These are phyloP conservation scores for Sitta carolinensis DNA, from an alignment of 2,797 vertebrate species.

Conservation along the genomic window DNA sequence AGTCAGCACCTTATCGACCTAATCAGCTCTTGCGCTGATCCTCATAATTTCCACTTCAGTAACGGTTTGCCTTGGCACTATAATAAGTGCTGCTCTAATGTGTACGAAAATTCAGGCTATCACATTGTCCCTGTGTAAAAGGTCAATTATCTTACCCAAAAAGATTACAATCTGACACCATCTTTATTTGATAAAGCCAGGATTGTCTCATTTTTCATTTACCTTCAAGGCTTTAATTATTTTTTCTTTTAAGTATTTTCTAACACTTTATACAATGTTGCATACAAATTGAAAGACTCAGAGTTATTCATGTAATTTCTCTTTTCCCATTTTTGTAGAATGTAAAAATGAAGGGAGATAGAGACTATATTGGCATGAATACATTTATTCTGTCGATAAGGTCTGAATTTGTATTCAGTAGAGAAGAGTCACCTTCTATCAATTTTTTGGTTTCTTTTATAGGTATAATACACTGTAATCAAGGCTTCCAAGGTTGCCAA, in stretches of 20 bases:
- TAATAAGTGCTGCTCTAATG: neutral
- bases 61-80: neutral
- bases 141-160: neutral
- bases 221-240: neutral
- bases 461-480: neutral
- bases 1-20: neutral
- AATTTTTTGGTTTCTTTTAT: neutral
- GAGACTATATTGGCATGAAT: neutral
- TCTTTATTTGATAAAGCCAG: neutral
- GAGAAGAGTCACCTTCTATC: neutral
- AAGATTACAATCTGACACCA: neutral
- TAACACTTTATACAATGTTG: neutral
- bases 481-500: conserved; percentile 28
- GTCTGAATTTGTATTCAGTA: neutral
- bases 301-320: neutral
- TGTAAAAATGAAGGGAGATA: neutral
- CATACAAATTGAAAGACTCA: neutral
- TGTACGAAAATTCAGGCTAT: neutral
- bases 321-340: neutral
- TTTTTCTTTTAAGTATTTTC: neutral
- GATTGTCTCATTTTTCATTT: neutral
- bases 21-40: neutral
- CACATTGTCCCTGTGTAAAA: neutral
- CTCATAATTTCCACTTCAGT: neutral
- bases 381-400: neutral